These are phyloP conservation scores for Ormyrus labotus DNA, from an alignment of 2,888 invertebrate genomes.

Conservation along the genomic window DNA sequence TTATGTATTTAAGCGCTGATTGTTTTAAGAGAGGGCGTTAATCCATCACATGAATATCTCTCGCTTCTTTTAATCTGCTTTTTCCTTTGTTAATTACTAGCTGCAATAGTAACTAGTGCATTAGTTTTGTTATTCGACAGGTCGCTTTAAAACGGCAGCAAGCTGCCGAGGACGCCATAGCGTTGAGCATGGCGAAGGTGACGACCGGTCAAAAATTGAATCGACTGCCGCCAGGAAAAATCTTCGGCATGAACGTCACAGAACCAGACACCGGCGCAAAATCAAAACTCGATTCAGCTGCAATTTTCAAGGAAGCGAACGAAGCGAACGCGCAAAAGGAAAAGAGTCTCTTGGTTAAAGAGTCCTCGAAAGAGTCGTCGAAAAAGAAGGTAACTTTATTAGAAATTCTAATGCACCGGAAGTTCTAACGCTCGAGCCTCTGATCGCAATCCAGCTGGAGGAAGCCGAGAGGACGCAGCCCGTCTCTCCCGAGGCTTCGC, in stretches of 20 bases:
- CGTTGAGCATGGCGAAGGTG: conserved; percentile 91
- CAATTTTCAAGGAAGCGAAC: conserved; percentile 27
- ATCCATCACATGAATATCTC: too few relatives aligned
- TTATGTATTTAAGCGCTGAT: too few relatives aligned
- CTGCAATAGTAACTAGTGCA: too few relatives aligned
- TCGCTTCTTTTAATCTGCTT: too few relatives aligned
- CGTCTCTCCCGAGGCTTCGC: neutral
- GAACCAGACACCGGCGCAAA: conserved; percentile 80
- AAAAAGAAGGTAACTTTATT: conserved; percentile 16
- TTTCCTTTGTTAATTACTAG: too few relatives aligned
- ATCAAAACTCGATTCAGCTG: conserved; percentile 17
- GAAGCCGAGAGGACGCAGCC: neutral
- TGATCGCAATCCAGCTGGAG: neutral
- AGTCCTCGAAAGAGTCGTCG: neutral
- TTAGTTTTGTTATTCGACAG: conserved; percentile 74
- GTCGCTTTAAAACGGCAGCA: conserved; percentile 97
- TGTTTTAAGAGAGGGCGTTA: too few relatives aligned
- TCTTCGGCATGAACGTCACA: conserved; percentile 91
- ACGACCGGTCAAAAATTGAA: conserved; percentile 85
- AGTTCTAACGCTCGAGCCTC: too few relatives aligned
- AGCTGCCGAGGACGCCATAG: conserved; percentile 97
- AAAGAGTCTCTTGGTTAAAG: neutral
- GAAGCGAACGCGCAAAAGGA: conserved; percentile 17
- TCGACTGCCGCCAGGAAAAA: conserved; percentile 91
- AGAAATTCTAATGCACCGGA: too few relatives aligned